Conservation (phyloP, 2,113 vertebrate genomes). For the Hiodon alosoides region DNA sequence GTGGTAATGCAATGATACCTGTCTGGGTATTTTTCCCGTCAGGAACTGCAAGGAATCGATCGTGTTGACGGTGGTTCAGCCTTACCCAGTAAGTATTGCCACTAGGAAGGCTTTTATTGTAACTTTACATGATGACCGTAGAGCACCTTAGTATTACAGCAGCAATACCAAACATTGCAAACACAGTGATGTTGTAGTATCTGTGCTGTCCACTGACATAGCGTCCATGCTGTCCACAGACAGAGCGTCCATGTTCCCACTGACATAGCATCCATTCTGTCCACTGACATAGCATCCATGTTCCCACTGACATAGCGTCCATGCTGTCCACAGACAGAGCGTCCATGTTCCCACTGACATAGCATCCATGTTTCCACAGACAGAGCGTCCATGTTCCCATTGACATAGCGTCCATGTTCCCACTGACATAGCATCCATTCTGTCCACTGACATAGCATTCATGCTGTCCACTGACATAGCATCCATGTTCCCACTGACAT, state of each 20-base stretch:
- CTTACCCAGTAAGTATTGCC: constrained; percentile 82
- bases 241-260: neutral
- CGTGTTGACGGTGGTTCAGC: constrained; percentile 88
- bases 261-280: no score
- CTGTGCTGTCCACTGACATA: neutral
- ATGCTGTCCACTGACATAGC: no score
- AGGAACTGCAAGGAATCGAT: constrained; percentile 99
- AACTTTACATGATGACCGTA: neutral
- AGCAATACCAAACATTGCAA: neutral
- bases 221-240: neutral
- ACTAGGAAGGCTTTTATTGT: neutral
- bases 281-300: neutral
- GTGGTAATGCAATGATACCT: neutral
- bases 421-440: no score
- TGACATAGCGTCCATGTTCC: no score
- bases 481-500: no score
- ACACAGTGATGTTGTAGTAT: neutral
- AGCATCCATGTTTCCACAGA: no score
- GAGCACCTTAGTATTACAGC: neutral
- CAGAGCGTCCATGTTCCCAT: no score
- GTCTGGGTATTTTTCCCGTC: constrained; percentile 42
- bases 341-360: no score
- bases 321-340: no score
- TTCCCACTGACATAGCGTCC: no score
- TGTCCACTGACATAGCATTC: no score